Evolutionary conservation across 2,797 vertebrate species (phyloP), one percentile per base, ranked within the genome.

Genomic region (Diplodus puntazzo): DNA sequence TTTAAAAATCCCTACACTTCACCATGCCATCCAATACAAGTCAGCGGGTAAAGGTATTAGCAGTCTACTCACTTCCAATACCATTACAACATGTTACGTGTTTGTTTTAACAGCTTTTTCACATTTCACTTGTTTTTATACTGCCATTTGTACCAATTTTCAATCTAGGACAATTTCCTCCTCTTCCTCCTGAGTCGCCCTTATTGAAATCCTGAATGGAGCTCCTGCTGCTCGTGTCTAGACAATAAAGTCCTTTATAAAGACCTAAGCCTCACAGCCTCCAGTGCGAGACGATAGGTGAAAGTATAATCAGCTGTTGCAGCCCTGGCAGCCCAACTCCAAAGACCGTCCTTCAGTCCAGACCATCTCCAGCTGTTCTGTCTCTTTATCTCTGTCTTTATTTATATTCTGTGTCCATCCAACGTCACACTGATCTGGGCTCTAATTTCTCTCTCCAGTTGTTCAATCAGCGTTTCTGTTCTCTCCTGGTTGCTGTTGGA

Each of bases 161-260:
- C 46, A 85, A 87, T 86, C 75, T 80, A 34, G 62, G n/a, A 86
- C 63, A 81, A 94, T 91, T 90, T 93, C 93, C 88, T 90, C 77
- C 45, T 71, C 77, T 89, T 87, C 83, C 80, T 77, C 69, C 30
- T 30, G 72, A 77, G 72, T 87, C 21, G 23, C 82, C 50, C 74
- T 75, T 53, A 67, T 89, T 86, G 75, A 71, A 83, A 81, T 75
- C 83, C 76, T 69, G 49, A 63, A 69, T 61, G 52, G 73, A 83
- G 84, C 80, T 81, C 69, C 70, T 81, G 74, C 82, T 84, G 83
- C 81, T 54, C 13, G 20, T 68, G 84, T 85, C 90, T 83, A 87
- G 89, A 94, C 93, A 95, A 91, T 90, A 91, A 88, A 91, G 87
- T 84, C 88, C 75, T 94, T 93, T 67, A 92, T 91, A 73, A 85